A percentile compares a stretch with the other conserved stretches of the same genome.
Evolutionary conservation across 2,888 invertebrate species (phyloP).

Genomic region (Clistopyga incitator): DNA sequence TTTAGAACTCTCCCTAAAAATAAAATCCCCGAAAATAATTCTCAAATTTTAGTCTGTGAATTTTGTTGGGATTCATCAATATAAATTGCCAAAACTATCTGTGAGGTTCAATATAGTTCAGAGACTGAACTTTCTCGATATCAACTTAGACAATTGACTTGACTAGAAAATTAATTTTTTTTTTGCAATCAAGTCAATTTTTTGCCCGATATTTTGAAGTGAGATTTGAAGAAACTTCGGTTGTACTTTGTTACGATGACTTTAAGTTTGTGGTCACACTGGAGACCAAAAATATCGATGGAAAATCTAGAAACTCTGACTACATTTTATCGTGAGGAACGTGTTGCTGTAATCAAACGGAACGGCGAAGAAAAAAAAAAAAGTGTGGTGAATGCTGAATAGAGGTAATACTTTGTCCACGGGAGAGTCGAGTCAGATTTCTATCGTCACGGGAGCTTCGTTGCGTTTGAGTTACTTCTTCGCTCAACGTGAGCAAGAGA

Average conservation of each 20-base stretch:
- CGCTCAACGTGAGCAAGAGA: background rate
- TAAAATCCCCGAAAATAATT: background rate
- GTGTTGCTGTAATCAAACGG: background rate
- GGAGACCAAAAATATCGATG: background rate
- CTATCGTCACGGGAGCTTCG: background rate
- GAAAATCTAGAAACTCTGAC: background rate
- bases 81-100: no score
- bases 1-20: no score
- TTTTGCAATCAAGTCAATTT: no score
- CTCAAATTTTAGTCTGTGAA: background rate
- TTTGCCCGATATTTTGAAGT: no score
- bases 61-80: no score
- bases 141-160: no score
- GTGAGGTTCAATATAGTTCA: no score
- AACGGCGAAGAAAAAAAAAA: background rate
- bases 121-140: no score
- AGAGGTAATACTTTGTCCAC: background rate
- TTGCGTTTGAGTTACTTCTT: background rate
- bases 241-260: no score
- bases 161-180: no score
- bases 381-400: background rate
- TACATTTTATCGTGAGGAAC: background rate
- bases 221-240: no score
- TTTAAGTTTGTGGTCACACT: no score
- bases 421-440: constrained; percentile 13